phyloP scores from a whole-genome alignment of 2,888 invertebrate species.

The Coenonympha glycerion region DNA sequence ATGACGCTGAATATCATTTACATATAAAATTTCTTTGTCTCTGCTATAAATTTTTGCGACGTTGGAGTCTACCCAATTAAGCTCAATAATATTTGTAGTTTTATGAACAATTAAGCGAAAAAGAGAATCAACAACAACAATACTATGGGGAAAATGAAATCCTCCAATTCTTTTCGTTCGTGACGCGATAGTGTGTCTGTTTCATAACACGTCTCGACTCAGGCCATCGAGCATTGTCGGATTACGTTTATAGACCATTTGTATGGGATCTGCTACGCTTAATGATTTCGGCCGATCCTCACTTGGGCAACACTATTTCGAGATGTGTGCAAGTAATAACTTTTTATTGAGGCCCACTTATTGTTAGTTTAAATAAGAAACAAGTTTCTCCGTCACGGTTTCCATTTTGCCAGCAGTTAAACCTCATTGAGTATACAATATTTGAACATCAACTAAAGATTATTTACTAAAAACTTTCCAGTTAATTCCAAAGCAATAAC shows the following conservation, averaged over 20 bases:
- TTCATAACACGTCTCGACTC: constrained; percentile 46
- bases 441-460: not conserved
- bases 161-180: constrained; percentile 13
- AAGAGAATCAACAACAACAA: not conserved
- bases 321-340: constrained; percentile 42
- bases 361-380: constrained; percentile 29
- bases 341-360: constrained; percentile 38
- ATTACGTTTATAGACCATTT: constrained; percentile 68
- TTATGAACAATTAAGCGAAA: not conserved
- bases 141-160: not conserved
- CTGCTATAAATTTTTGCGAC: not conserved
- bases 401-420: constrained; percentile 7
- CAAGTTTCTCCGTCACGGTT: constrained; percentile 16
- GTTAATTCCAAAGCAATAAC: not conserved
- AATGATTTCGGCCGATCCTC: constrained; percentile 57
- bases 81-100: not conserved
- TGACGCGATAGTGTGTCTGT: constrained; percentile 33
- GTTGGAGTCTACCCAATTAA: not conserved
- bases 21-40: constrained; percentile 16
- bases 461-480: not conserved
- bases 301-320: constrained; percentile 48
- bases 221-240: constrained; percentile 64
- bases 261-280: constrained; percentile 65
- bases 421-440: not conserved
- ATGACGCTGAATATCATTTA: constrained; percentile 18